These are phyloP conservation scores for Neosilurus mollespiculum DNA, from an alignment of 2,797 vertebrate species.

Conservation along the genomic window DNA sequence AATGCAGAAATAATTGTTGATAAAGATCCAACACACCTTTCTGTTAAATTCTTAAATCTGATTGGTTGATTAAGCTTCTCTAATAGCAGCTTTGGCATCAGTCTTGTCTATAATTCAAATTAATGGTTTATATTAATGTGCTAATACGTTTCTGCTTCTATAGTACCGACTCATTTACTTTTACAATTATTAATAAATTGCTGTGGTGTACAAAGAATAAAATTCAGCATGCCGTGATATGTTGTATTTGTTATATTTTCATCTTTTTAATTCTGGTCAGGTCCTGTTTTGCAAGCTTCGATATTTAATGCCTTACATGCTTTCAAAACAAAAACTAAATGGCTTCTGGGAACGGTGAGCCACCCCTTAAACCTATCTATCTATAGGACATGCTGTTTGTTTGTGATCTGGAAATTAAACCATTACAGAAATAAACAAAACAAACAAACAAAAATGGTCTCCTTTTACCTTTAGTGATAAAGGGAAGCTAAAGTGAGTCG, in stretches of 20 bases:
- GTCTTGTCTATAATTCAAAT: too few relatives aligned
- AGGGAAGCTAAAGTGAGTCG: too few relatives aligned
- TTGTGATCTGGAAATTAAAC: too few relatives aligned
- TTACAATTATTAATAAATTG: not conserved
- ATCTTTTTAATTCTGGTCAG: not conserved
- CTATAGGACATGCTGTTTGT: too few relatives aligned
- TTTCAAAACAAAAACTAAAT: not conserved
- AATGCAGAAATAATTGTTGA: not conserved
- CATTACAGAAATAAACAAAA: not conserved
- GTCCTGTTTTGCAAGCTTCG: not conserved
- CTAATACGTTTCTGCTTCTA: not conserved
- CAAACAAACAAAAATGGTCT: not conserved
- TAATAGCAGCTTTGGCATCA: too few relatives aligned
- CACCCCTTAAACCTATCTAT: too few relatives aligned
- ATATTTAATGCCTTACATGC: not conserved
- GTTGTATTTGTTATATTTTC: not conserved
- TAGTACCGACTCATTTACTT: not conserved
- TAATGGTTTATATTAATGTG: not conserved
- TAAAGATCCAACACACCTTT: not conserved
- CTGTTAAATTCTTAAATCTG: not conserved
- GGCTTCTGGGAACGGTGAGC: too few relatives aligned
- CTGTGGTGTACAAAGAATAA: not conserved
- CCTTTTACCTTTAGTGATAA: too few relatives aligned
- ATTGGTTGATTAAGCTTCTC: not conserved
- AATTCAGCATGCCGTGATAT: not conserved